Evolutionary conservation across 92 coral and sea anemone genomes (phyloP), one percentile per base, ranked within the genome.

Genomic region (Muricea muricata): DNA sequence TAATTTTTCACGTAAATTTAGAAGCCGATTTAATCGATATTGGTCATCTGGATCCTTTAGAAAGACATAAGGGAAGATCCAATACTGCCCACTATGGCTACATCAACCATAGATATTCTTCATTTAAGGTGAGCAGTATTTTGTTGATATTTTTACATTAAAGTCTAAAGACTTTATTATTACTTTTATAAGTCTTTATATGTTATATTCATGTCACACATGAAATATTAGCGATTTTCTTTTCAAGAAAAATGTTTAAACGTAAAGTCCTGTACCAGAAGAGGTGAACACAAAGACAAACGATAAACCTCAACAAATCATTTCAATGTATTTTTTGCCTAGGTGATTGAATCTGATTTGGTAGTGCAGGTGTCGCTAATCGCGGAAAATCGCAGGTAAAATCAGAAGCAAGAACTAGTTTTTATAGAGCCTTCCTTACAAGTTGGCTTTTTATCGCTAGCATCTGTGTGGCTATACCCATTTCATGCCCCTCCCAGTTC

Each of bases 291-390:
- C n/a, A n/a, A n/a, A n/a, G n/a, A n/a, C n/a, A n/a, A n/a, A n/a
- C n/a, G n/a, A n/a, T n/a, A n/a, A n/a, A n/a, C n/a, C n/a, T n/a
- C n/a, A n/a, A n/a, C n/a, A n/a, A n/a, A n/a, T n/a, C n/a, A n/a
- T n/a, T n/a, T n/a, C n/a, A n/a, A n/a, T n/a, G n/a, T n/a, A n/a
- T n/a, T n/a, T n/a, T 32, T 28, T 30, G 1, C 31, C 13, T 30
- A 95, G 98, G 91, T 92, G 46, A 93, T 89, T 24, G 98, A 96
- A 63, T 88, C 97, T 18, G 99, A 96, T 74, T 81, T 94, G n/a
- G 97, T 96, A 29, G 97, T 96, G 8, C 99, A 96, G 84, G 97
- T 96, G 21, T 91, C 97, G n/a, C 86, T 94, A 30, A 94, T 96
- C 65, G 84, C 99, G 12, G 99, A 96, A 65, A 96, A 92, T 76